Conservation (phyloP, 2,113 vertebrate genomes). For the Candoia aspera region DNA sequence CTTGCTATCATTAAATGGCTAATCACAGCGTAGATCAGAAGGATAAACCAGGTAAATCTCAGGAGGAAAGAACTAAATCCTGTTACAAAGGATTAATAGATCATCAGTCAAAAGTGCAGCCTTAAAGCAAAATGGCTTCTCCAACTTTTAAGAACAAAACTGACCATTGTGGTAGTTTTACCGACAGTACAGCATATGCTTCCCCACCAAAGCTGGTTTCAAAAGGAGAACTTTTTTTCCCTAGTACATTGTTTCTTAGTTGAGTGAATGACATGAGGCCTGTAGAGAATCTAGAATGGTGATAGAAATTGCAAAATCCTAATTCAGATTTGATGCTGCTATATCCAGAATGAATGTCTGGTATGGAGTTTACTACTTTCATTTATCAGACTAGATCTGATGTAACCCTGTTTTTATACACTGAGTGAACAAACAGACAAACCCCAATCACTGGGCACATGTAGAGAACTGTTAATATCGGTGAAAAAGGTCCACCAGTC, state of each 20-base stretch:
- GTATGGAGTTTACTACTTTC: neutral
- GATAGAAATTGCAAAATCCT: neutral
- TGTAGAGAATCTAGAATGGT: neutral
- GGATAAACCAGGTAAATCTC: neutral
- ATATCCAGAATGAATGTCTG: neutral
- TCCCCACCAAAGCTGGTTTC: neutral
- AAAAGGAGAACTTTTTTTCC: neutral
- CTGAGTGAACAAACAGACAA: neutral
- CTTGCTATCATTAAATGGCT: neutral
- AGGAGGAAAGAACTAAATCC: neutral
- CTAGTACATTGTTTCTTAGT: neutral
- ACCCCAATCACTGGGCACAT: neutral
- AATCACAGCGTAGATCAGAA: neutral
- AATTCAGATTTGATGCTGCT: neutral
- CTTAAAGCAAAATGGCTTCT: neutral
- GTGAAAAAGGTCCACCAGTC: no score
- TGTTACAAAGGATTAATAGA: neutral
- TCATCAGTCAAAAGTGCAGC: neutral
- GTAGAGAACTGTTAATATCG: no score
- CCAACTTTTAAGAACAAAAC: neutral
- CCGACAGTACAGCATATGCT: neutral
- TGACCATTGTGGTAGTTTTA: neutral
- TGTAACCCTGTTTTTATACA: neutral
- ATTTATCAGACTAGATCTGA: neutral
- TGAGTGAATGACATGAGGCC: neutral